Base-by-base conservation (phyloP, 2,888 invertebrate genomes). In the Drosophila mercatorum region DNA sequence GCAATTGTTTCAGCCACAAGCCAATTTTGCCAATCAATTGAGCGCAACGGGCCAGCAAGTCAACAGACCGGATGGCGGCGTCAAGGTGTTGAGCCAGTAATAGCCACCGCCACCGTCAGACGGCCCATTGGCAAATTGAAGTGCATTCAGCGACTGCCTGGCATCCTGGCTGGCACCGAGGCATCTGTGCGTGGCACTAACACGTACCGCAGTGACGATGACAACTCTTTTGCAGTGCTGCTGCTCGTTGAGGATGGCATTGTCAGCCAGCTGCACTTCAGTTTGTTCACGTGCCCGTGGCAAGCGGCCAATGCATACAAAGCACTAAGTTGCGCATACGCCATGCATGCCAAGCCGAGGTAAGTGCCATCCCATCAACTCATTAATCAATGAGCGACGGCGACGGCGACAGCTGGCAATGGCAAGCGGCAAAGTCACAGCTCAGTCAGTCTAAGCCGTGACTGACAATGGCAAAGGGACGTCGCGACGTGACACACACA, bases 321-420 rank as follows among this genome's bases (percentile, higher is more conserved):
- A 64, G 36, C 46, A 26, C 28, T 46, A 53, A 60, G 84, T 73
- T 63, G 70, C 70, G 73, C 64, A 87, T 80, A 80, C 75, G 75
- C 49, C 69, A 64, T 59, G 65, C 49, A 75, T 63, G 68, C 63
- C 68, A 46, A 53, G 38, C 34, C 43, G 17, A 40, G 38, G 47
- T 51, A 59, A 62, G 58, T 59, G 67, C 41, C 64, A 38, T 12
- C 28, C 41, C 68, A 51, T 60, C 57, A 71, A 59, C 56, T 66
- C 79, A 84, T 84, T 85, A 85, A 88, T 88, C 84, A 84, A 72
- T 66, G 47, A 51, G n/a, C 31, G 31, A 46, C 22, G 22, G n/a
- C 31, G 31, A 46, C 22, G 22, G 1, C 47, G 55, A 61, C 46
- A 49, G 64, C 68, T 72, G 67, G 56, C 70, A 75, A 55, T 10